Percentiles rank a stretch among this genome's conserved stretches.
Conservation (phyloP, 2,113 vertebrate species). For the Geococcyx californianus region DNA sequence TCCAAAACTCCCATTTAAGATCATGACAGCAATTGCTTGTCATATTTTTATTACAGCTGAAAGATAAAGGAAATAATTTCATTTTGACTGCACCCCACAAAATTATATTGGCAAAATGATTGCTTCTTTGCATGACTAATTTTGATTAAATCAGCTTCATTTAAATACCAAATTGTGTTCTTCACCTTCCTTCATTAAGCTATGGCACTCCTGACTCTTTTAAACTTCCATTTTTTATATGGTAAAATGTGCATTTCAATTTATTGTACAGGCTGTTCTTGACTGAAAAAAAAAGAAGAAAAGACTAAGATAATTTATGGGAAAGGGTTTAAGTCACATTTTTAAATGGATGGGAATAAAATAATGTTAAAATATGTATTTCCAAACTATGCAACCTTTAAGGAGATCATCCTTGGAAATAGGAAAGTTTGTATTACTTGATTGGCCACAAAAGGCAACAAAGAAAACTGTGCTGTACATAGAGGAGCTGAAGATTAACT, state of each 20-base stretch:
- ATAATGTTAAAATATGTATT: slow-evolving; percentile 5
- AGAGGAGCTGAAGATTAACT: background rate
- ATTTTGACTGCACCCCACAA: slow-evolving; percentile 47
- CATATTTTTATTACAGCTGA: slow-evolving; percentile 66
- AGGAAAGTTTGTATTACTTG: background rate
- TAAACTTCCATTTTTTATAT: background rate
- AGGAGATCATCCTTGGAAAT: background rate
- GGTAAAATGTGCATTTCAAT: background rate
- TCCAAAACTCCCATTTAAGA: slow-evolving; percentile 13
- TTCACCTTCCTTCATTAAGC: slow-evolving; percentile 46
- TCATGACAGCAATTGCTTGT: slow-evolving; percentile 1
- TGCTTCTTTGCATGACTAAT: slow-evolving; percentile 63
- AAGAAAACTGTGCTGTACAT: background rate
- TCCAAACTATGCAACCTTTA: background rate
- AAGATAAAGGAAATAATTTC: slow-evolving; percentile 62
- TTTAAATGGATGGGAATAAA: slow-evolving; percentile 30
- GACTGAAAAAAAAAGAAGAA: background rate
- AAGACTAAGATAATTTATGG: background rate
- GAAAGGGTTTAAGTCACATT: slow-evolving; percentile 6
- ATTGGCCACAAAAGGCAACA: slow-evolving; percentile 22
- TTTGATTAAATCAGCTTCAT: slow-evolving; percentile 71
- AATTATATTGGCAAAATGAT: slow-evolving; percentile 59
- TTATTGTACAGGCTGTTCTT: background rate
- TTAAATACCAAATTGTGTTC: slow-evolving; percentile 64
- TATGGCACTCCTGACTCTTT: background rate